Evolutionary conservation across 2,797 vertebrate species (phyloP).

Genomic region (Poeciliopsis turneri): DNA sequence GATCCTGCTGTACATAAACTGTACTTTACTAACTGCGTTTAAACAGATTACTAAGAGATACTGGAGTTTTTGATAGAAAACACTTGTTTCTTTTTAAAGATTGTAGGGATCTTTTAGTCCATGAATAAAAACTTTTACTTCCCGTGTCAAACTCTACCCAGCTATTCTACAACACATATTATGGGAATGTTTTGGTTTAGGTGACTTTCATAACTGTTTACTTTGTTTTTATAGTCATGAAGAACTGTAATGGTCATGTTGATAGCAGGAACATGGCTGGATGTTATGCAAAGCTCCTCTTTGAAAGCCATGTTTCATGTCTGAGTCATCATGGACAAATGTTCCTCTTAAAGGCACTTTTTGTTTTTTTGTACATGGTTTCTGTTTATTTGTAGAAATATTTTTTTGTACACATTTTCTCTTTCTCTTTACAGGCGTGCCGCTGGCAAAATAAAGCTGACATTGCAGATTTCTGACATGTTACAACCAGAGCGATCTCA

Average conservation of each 20-base stretch:
- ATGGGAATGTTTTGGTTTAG: not conserved
- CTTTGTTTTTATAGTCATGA: conserved; percentile 4
- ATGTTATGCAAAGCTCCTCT: conserved; percentile 15
- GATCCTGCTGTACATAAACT: not conserved
- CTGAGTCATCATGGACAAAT: not conserved
- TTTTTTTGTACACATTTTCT: not conserved
- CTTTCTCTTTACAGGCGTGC: not conserved
- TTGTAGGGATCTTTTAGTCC: not conserved
- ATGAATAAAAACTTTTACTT: not conserved
- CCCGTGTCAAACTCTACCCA: not conserved
- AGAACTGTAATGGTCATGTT: not conserved
- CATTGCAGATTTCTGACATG: not conserved
- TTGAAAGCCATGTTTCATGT: not conserved
- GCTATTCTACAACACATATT: not conserved
- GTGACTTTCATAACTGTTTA: not conserved
- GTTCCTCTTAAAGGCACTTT: not conserved
- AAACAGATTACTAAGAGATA: not conserved
- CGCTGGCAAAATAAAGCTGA: not conserved
- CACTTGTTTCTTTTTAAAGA: not conserved
- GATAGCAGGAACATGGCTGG: not conserved
- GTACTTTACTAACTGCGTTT: not conserved
- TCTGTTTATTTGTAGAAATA: not conserved
- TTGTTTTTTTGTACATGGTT: not conserved
- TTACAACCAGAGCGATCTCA: not conserved
- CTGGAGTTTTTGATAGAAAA: not conserved